phyloP scores from a whole-genome alignment of 1,140 invertebrate species.

The Xylocopa sonorina region DNA sequence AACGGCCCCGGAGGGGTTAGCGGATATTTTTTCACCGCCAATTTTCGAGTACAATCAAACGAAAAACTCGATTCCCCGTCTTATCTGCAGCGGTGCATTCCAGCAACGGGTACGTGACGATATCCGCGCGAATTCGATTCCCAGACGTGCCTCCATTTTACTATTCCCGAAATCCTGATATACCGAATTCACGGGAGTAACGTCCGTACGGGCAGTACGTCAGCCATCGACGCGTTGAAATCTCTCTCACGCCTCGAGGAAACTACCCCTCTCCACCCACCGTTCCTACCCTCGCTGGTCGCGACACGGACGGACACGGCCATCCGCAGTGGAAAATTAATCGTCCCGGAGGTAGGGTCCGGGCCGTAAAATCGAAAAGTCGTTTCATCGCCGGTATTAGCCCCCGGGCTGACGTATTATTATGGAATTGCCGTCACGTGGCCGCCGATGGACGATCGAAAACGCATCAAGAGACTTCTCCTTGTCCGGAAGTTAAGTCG shows the following conservation, averaged over 20 bases:
- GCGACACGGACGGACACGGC: too few relatives aligned
- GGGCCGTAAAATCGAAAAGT: constrained; percentile 59
- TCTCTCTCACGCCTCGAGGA: not conserved
- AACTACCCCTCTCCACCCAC: not conserved
- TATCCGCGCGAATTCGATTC: constrained; percentile 16
- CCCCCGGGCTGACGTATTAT: constrained; percentile 62
- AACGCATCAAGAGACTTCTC: constrained; percentile 63
- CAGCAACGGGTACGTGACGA: constrained; percentile 15
- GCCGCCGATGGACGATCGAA: constrained; percentile 64
- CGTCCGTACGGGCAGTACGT: not conserved
- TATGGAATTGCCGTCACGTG: constrained; percentile 70
- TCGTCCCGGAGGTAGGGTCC: constrained; percentile 32
- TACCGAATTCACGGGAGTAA: not conserved
- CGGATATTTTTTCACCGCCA: too few relatives aligned
- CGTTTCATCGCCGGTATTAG: constrained; percentile 45
- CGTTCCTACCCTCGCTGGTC: not conserved
- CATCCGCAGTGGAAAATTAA: constrained; percentile 49
- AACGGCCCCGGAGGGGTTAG: too few relatives aligned
- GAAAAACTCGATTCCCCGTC: not conserved
- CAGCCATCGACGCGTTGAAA: constrained; percentile 14
- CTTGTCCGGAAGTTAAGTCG: constrained; percentile 68
- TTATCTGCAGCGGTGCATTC: not conserved
- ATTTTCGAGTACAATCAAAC: not conserved
- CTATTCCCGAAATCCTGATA: constrained; percentile 14
- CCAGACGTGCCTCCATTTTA: constrained; percentile 5